Base-by-base conservation (phyloP, 1,140 invertebrate genomes). In the Oppia nitens region DNA sequence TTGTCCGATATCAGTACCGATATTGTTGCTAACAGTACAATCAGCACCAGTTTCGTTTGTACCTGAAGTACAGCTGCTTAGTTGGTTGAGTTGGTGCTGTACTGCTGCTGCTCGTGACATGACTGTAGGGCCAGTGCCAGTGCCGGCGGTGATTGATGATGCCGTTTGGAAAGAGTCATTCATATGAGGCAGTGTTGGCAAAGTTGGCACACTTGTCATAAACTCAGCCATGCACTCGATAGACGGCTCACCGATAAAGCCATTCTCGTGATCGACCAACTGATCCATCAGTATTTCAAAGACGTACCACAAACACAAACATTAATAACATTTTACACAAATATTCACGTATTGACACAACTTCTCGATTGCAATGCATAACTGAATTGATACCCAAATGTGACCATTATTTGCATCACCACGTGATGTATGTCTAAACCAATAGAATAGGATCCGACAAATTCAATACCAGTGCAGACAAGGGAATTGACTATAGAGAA, bases 151-250 rank as follows among this genome's bases (percentile, higher is more conserved):
- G 68, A 68, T 67, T 67, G 68, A 66, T 68, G 67, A 64, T 23
- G 59, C 58, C 45, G 62, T 59, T 50, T 64, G 65, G 48, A 67
- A 63, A 17, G 61, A 59, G 50, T 68, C 67, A 66, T 67, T 67
- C 60, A 69, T 65, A 64, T 66, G 65, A 50, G 68, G 67, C 60
- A 69, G 61, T 17, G 81, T 79, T n/a, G n/a, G n/a, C n/a, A n/a
- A n/a, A n/a, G n/a, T n/a, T n/a, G n/a, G n/a, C n/a, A n/a, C n/a
- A n/a, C n/a, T n/a, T 40, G 32, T 84, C 81, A 88, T 86, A 72
- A 91, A 90, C 71, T 92, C 88, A 14, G 87, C 87, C 84, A 92
- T 91, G n/a, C n/a, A n/a, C n/a, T n/a, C n/a, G n/a, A n/a, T n/a
- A 50, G 85, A 87, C 0, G 87, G 87, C 70, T 89, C 85, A 67